Evolutionary conservation across 2,888 invertebrate genomes (phyloP).

Genomic region (Enchytraeus crypticus): DNA sequence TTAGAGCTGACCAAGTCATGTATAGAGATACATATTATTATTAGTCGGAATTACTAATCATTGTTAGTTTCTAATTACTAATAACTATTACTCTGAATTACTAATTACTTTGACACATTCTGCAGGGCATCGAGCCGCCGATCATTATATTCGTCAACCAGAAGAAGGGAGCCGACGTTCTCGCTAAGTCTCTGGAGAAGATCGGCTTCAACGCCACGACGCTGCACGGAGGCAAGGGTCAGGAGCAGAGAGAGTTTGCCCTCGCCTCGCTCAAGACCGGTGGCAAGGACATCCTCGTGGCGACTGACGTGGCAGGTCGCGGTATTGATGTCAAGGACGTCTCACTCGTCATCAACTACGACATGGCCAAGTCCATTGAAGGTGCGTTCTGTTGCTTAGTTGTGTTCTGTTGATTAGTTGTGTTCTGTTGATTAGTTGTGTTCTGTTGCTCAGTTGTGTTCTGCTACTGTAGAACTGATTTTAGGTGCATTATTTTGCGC

Average conservation of each 20-base stretch:
- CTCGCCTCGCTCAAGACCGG: slow-evolving; percentile 90
- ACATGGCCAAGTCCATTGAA: slow-evolving; percentile 99
- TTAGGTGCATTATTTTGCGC: too few relatives aligned
- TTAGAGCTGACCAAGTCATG: too few relatives aligned
- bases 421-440: too few relatives aligned
- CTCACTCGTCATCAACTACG: slow-evolving; percentile 96
- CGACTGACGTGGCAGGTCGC: slow-evolving; percentile 98
- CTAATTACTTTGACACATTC: too few relatives aligned
- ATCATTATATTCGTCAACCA: slow-evolving; percentile 99
- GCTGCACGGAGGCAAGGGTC: slow-evolving; percentile 97
- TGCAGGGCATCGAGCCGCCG: slow-evolving; percentile 77
- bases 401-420: neutral
- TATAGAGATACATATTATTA: too few relatives aligned
- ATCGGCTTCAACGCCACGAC: slow-evolving; percentile 92
- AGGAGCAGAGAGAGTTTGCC: slow-evolving; percentile 97
- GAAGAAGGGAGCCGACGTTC: slow-evolving; percentile 96
- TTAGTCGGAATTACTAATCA: too few relatives aligned
- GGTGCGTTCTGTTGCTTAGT: slow-evolving; percentile 48
- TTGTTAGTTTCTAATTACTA: too few relatives aligned
- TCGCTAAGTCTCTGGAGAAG: slow-evolving; percentile 93
- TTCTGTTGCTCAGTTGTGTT: too few relatives aligned
- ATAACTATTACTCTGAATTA: too few relatives aligned
- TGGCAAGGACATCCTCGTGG: slow-evolving; percentile 92
- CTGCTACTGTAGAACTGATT: too few relatives aligned
- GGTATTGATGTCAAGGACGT: slow-evolving; percentile 99